phyloP scores from a whole-genome alignment of 2,113 vertebrate species.

The Vidua macroura region DNA sequence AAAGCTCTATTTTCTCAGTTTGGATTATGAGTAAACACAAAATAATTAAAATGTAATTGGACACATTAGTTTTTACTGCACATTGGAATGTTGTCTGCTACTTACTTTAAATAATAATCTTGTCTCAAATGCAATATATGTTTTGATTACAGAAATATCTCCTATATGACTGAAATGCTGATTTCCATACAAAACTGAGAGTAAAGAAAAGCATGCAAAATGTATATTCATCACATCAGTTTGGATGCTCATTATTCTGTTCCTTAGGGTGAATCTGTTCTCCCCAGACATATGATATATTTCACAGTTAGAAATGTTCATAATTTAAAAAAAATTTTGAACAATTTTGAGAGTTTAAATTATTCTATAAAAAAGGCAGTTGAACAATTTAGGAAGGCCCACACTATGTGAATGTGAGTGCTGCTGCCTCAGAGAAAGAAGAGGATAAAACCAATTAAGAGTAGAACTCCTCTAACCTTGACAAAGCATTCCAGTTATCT shows the following conservation, averaged over 20 bases:
- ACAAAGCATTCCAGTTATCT: neutral
- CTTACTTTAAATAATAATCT: slow-evolving; percentile 69
- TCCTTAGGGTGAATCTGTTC: neutral
- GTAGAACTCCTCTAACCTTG: neutral
- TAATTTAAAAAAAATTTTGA: neutral
- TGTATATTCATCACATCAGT: neutral
- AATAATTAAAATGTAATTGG: slow-evolving; percentile 32
- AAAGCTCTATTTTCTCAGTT: slow-evolving; percentile 21
- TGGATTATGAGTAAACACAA: slow-evolving; percentile 40
- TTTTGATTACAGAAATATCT: slow-evolving; percentile 53
- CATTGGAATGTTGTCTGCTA: slow-evolving; percentile 67
- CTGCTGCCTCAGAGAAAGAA: neutral
- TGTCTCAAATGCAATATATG: slow-evolving; percentile 34
- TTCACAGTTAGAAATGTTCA: neutral
- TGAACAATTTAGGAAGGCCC: neutral
- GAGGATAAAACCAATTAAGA: neutral
- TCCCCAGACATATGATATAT: neutral
- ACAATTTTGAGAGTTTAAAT: neutral
- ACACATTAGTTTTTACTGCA: slow-evolving; percentile 50
- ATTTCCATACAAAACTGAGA: slow-evolving; percentile 34
- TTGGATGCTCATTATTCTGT: neutral
- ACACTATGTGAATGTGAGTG: neutral
- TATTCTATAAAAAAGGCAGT: neutral
- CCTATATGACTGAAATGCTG: slow-evolving; percentile 10
- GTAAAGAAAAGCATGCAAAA: neutral